Conservation (phyloP, 2,888 invertebrate species). For the Congeria kusceri region DNA sequence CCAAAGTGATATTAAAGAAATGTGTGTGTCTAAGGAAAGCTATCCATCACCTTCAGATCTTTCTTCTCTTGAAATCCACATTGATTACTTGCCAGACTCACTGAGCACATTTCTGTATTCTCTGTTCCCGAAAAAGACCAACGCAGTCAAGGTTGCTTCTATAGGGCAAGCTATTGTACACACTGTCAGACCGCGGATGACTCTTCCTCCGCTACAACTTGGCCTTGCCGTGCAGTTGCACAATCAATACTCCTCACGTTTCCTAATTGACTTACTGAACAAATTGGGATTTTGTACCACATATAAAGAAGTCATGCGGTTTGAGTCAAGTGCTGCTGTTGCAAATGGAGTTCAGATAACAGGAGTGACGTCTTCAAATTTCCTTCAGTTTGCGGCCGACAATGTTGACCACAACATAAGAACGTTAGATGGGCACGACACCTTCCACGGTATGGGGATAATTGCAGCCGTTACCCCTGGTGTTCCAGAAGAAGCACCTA, state of each 20-base stretch:
- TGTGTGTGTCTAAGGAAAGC: slow-evolving; percentile 12
- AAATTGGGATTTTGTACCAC: slow-evolving; percentile 60
- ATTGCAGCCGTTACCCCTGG: slow-evolving; percentile 66
- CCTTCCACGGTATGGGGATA: slow-evolving; percentile 75
- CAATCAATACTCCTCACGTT: slow-evolving; percentile 49
- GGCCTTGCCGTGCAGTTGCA: slow-evolving; percentile 61
- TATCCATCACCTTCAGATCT: slow-evolving; percentile 35
- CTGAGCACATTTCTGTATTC: slow-evolving; percentile 23
- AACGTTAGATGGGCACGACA: slow-evolving; percentile 67
- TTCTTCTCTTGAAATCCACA: background rate
- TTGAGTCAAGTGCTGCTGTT: slow-evolving; percentile 62
- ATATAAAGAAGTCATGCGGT: slow-evolving; percentile 63
- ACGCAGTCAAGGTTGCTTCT: slow-evolving; percentile 28
- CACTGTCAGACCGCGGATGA: slow-evolving; percentile 44
- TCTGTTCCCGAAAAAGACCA: slow-evolving; percentile 24
- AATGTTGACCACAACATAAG: slow-evolving; percentile 72
- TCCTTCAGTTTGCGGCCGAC: slow-evolving; percentile 69
- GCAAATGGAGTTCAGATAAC: slow-evolving; percentile 33
- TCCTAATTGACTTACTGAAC: slow-evolving; percentile 64
- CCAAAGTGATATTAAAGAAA: slow-evolving; percentile 60
- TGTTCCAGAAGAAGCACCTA: no score
- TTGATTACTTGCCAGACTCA: slow-evolving; percentile 30
- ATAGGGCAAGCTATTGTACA: slow-evolving; percentile 67
- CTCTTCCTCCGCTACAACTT: slow-evolving; percentile 59
- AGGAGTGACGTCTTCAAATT: slow-evolving; percentile 16